Conservation (phyloP, 2,797 vertebrate species). For the Protonibea diacanthus region DNA sequence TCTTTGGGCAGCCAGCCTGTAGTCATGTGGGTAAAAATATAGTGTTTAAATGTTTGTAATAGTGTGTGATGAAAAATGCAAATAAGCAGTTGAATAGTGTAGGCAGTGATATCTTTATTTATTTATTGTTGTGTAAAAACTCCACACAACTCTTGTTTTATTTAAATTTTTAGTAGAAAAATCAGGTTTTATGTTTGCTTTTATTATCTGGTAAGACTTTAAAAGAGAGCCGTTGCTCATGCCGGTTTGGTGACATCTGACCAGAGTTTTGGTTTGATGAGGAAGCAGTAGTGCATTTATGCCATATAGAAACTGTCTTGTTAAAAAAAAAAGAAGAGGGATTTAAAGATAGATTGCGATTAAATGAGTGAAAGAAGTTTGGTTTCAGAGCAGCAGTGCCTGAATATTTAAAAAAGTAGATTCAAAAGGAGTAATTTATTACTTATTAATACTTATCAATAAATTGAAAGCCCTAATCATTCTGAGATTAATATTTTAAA, state of each 20-base stretch:
- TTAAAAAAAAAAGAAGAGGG: too few species aligned
- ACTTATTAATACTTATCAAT: background rate
- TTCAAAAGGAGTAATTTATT: background rate
- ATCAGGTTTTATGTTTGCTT: constrained; percentile 23
- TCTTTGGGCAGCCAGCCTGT: constrained; percentile 11
- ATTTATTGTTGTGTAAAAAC: constrained; percentile 29
- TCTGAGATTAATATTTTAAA: background rate
- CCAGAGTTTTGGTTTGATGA: too few species aligned
- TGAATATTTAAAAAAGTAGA: background rate
- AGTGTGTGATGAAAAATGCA: background rate
- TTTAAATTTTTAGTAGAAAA: constrained; percentile 14
- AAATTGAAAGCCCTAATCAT: background rate
- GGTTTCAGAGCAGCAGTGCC: background rate
- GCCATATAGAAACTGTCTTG: too few species aligned
- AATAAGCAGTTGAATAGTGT: background rate
- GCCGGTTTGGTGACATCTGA: too few species aligned
- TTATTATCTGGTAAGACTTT: constrained; percentile 8
- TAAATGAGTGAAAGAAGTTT: background rate
- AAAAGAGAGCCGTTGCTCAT: constrained; percentile 6
- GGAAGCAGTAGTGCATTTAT: too few species aligned
- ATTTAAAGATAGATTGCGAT: too few species aligned
- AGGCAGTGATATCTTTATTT: constrained; percentile 9
- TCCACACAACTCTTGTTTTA: constrained; percentile 13
- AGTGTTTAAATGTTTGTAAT: constrained; percentile 13
- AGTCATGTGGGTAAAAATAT: background rate